Evolutionary conservation across 2,797 vertebrate genomes (phyloP), one percentile per base, ranked within the genome.

Genomic region (Labeo calbasu): DNA sequence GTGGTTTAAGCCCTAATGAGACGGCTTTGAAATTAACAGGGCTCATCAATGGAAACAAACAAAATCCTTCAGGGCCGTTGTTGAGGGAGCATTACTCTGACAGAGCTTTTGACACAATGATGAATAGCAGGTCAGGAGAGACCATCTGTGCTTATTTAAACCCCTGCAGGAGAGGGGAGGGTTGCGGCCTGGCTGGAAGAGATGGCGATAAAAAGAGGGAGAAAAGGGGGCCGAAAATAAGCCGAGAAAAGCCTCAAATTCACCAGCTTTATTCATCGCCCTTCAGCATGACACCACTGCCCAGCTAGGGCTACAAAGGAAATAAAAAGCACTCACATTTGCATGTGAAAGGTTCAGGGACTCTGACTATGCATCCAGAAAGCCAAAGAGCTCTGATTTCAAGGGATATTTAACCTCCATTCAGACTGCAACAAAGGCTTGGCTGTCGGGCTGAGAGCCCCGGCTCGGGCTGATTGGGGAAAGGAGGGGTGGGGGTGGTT

Each of bases 1-100:
- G 95, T 95, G 96, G 96, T 97, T 97, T 97, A 97, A 95, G 96
- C 95, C 84, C 96, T 97, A 98, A 98, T 98, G 97, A 97, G 97
- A 96, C 94, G 94, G 94, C 96, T 93, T 96, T 90, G 95, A 96
- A 97, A 97, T 97, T 95, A 97, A 96, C 96, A 94, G 95, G 94
- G 93, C 96, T 95, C 95, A 91, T 96, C 97, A 96, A 96, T 96
- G 94, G 96, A 97, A 97, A 97, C 96, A 98, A 97, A 97, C 96
- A 95, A 92, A 95, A 95, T 93, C 95, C 96, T 96, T 94, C 92
- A 94, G 95, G 92, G 92, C 94, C 76, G 94, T 94, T 94, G 96
- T 95, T 91, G 92, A 90, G 92, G 89, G 92, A 94, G 94, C 94
- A 92, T 94, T 94, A 93, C 94, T 94, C 94, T 94, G 95, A 96